phyloP scores from a whole-genome alignment of 2,888 invertebrate species.

The Tanaodytes sp. region DNA sequence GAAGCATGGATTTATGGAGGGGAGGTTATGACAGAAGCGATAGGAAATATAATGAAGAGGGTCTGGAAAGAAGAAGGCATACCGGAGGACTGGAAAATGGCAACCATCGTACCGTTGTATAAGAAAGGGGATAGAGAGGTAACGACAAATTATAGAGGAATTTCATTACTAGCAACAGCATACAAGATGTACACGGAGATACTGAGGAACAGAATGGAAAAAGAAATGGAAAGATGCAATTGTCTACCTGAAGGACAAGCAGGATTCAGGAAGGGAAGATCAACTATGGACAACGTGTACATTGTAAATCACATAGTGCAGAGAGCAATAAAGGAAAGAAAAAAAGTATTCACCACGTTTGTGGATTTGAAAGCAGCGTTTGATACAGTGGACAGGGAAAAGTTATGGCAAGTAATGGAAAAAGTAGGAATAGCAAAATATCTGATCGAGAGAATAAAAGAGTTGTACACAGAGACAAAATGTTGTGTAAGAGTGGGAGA shows the following conservation, averaged over 20 bases:
- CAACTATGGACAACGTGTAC: too few relatives aligned
- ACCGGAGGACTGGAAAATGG: neutral
- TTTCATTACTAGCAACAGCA: too few relatives aligned
- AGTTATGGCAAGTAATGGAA: neutral
- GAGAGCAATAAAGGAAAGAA: neutral
- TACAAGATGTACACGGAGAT: too few relatives aligned
- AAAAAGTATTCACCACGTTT: neutral
- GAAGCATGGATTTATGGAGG: constrained; percentile 12
- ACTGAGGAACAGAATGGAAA: too few relatives aligned
- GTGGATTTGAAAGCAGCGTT: neutral
- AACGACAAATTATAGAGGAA: too few relatives aligned
- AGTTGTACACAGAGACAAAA: neutral
- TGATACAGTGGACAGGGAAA: neutral
- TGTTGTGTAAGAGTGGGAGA: neutral
- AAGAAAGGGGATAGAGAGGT: constrained; percentile 8
- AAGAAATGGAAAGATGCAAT: too few relatives aligned
- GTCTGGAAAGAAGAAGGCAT: constrained; percentile 9
- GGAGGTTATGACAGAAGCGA: neutral
- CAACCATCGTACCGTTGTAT: constrained; percentile 2
- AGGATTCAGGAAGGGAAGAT: too few relatives aligned
- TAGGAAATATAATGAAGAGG: neutral
- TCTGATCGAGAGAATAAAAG: neutral
- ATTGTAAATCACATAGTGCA: too few relatives aligned
- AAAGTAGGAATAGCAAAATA: neutral
- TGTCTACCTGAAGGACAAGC: too few relatives aligned